These are phyloP conservation scores for Orchesellides sinensis DNA, from an alignment of 2,888 invertebrate genomes.

Conservation along the genomic window DNA sequence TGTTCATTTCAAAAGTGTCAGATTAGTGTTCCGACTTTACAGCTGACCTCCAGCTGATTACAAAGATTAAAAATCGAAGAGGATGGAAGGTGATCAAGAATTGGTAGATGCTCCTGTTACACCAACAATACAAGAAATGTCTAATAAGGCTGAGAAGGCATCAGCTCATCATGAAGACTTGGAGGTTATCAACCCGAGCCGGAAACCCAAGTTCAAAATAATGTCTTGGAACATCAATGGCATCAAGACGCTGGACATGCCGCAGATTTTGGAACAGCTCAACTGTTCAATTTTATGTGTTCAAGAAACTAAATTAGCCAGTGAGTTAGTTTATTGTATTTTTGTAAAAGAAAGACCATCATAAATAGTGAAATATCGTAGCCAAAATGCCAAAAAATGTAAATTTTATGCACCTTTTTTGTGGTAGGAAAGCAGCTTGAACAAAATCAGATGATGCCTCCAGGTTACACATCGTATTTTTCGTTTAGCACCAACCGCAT, in stretches of 20 bases:
- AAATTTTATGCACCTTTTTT: slow-evolving; percentile 9
- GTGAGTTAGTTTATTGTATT: slow-evolving; percentile 34
- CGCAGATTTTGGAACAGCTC: slow-evolving; percentile 44
- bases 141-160: too few relatives aligned
- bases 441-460: slow-evolving; percentile 44
- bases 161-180: too few relatives aligned
- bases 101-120: too few relatives aligned
- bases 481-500: slow-evolving; percentile 56
- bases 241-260: slow-evolving; percentile 64
- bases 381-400: not conserved
- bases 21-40: too few relatives aligned
- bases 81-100: too few relatives aligned
- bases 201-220: too few relatives aligned
- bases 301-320: slow-evolving; percentile 70
- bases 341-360: not conserved
- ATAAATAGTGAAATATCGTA: too few relatives aligned
- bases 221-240: slow-evolving; percentile 72
- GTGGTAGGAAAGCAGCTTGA: slow-evolving; percentile 52
- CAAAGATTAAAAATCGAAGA: too few relatives aligned
- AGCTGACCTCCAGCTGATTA: too few relatives aligned
- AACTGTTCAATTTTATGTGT: slow-evolving; percentile 58
- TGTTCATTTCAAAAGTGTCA: too few relatives aligned
- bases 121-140: too few relatives aligned
- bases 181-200: too few relatives aligned
- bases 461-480: slow-evolving; percentile 67